Conservation (phyloP, 2,888 invertebrate genomes). For the Habroteleia sp. region DNA sequence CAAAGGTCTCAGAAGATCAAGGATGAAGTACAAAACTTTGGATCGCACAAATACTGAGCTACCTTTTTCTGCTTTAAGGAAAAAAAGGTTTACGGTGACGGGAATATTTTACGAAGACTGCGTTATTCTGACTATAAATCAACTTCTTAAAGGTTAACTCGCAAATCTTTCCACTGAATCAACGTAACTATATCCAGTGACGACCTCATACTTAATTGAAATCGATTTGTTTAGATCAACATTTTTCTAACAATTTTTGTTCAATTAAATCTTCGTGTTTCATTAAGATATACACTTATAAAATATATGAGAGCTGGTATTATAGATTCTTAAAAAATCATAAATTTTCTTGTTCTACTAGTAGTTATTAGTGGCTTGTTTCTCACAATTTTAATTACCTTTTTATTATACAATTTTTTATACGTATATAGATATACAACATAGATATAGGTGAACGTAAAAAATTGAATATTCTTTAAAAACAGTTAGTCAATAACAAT, state of each 20-base stretch:
- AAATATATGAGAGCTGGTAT: too few relatives aligned
- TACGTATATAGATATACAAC: too few relatives aligned
- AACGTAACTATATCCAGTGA: slow-evolving; percentile 18
- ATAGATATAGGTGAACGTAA: too few relatives aligned
- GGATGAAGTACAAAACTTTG: slow-evolving; percentile 1
- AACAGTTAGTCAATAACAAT: too few relatives aligned
- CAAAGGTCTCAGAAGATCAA: neutral
- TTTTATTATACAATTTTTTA: too few relatives aligned
- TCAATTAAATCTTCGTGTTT: too few relatives aligned
- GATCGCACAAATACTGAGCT: neutral
- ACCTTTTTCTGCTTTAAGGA: slow-evolving; percentile 4
- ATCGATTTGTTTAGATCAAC: slow-evolving; percentile 17
- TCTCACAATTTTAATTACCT: too few relatives aligned
- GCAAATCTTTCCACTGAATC: slow-evolving; percentile 27
- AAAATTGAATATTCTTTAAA: too few relatives aligned
- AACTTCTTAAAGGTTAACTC: slow-evolving; percentile 34
- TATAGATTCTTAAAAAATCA: too few relatives aligned
- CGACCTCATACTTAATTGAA: slow-evolving; percentile 26
- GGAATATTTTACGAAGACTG: slow-evolving; percentile 13
- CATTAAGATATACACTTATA: too few relatives aligned
- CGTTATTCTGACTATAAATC: slow-evolving; percentile 23
- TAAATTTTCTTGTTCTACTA: too few relatives aligned
- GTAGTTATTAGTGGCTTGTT: too few relatives aligned
- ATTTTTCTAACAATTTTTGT: neutral
- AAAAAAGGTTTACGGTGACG: slow-evolving; percentile 13